Evolutionary conservation across 2,888 invertebrate genomes (phyloP).

Genomic region (Ditylenchus weischeri): DNA sequence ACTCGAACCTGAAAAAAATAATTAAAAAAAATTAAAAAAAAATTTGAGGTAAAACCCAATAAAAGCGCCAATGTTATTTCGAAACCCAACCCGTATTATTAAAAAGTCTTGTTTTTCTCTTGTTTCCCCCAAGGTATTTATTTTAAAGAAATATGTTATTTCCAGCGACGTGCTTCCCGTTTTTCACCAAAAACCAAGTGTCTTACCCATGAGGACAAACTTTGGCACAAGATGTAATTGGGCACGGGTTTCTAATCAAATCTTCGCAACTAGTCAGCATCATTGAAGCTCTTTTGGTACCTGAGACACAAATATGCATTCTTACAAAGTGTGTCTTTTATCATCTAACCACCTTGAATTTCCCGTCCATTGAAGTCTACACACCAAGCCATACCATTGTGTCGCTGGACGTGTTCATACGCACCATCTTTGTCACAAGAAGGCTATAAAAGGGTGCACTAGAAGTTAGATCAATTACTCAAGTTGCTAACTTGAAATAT

Average conservation of each 20-base stretch:
- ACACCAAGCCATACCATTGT: slow-evolving; percentile 49
- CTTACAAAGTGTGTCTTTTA: not conserved
- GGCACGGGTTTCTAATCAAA: slow-evolving; percentile 39
- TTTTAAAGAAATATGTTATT: not conserved
- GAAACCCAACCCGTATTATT: not conserved
- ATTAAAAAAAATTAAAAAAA: not conserved
- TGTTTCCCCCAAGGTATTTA: not conserved
- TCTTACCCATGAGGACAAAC: slow-evolving; percentile 41
- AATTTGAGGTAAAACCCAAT: too few species aligned
- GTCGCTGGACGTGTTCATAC: slow-evolving; percentile 43
- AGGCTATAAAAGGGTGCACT: slow-evolving; percentile 24
- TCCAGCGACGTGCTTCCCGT: not conserved
- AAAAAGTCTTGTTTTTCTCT: too few species aligned
- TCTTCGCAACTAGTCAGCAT: slow-evolving; percentile 38
- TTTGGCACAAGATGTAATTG: slow-evolving; percentile 36
- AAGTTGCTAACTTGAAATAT: slow-evolving; percentile 6
- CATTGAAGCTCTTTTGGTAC: slow-evolving; percentile 10
- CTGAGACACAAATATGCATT: not conserved
- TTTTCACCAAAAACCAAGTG: too few species aligned
- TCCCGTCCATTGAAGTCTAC: slow-evolving; percentile 47
- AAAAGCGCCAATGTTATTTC: too few species aligned
- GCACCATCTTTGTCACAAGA: slow-evolving; percentile 44
- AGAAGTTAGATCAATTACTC: too few species aligned
- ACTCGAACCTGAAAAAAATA: slow-evolving; percentile 13
- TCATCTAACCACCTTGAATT: slow-evolving; percentile 35